Evolutionary conservation across 2,113 vertebrate genomes (phyloP).

Genomic region (human): GRCh38 chr22:43444001-43444500

Average conservation of each 20-base stretch:
- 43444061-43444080: background rate
- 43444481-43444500: background rate
- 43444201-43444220: constrained; percentile 79
- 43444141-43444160: constrained; percentile 76
- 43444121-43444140: constrained; percentile 73
- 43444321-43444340: constrained; percentile 56
- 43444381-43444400: background rate
- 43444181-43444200: constrained; percentile 79
- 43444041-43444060: background rate
- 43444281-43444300: constrained; percentile 64
- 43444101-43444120: constrained; percentile 71
- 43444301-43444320: constrained; percentile 48
- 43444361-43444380: background rate
- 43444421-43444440: background rate
- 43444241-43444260: constrained; percentile 78
- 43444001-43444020: background rate
- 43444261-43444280: constrained; percentile 68
- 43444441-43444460: background rate
- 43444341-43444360: background rate
- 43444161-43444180: constrained; percentile 75
- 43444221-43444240: constrained; percentile 82
- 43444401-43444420: background rate
- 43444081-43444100: constrained; percentile 50
- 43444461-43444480: background rate
- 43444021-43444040: background rate